phyloP scores from a whole-genome alignment of 2,888 invertebrate species.

The Drosophila merina region DNA sequence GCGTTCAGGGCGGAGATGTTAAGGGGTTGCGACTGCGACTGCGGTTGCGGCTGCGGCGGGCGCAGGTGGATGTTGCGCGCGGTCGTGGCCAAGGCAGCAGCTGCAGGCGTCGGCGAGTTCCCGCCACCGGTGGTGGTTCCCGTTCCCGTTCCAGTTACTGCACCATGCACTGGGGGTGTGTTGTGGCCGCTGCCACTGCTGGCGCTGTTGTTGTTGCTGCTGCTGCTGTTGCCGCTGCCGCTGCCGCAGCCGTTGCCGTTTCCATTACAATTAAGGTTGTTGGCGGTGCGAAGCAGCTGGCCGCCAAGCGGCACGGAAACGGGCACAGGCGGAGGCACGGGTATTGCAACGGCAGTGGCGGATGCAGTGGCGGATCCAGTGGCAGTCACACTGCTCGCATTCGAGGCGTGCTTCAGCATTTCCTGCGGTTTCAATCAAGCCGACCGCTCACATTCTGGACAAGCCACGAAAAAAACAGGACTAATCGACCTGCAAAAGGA shows the following conservation, averaged over 20 bases:
- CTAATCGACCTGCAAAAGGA: conserved; percentile 3
- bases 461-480: conserved; percentile 2
- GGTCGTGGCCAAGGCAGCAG: conserved; percentile 78
- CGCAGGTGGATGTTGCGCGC: conserved; percentile 81
- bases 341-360: conserved; percentile 4
- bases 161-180: conserved; percentile 33
- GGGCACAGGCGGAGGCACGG: conserved; percentile 13
- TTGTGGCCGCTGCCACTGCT: conserved; percentile 43
- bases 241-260: conserved; percentile 27
- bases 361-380: conserved; percentile 18
- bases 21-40: conserved; percentile 88
- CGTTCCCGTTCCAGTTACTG: conserved; percentile 7
- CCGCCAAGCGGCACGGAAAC: conserved; percentile 11
- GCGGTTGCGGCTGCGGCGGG: conserved; percentile 87
- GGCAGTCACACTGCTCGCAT: conserved; percentile 62
- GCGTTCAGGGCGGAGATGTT: conserved; percentile 87
- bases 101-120: conserved; percentile 59
- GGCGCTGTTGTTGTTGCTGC: conserved; percentile 47
- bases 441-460: conserved; percentile 25
- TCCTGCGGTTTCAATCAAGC: conserved; percentile 46
- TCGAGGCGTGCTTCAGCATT: conserved; percentile 82
- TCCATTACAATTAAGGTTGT: conserved; percentile 18
- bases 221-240: conserved; percentile 27
- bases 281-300: conserved; percentile 69
- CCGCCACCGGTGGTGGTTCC: conserved; percentile 29